Base-by-base conservation (phyloP, 2,113 vertebrate species). In the Scalopus aquaticus region DNA sequence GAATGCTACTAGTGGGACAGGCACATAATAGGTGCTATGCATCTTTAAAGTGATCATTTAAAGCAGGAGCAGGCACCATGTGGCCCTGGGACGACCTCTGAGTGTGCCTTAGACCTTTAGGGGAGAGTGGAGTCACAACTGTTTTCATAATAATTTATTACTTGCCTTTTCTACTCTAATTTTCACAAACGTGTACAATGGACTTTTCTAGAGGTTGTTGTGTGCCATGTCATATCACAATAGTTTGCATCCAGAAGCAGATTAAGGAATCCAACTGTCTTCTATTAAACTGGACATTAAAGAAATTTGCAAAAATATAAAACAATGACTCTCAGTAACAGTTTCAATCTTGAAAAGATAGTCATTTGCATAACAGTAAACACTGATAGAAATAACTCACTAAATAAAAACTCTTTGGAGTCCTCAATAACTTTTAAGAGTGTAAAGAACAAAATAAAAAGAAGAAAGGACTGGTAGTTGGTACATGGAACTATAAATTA, bases 131-230 rank as follows among this genome's bases (percentile, higher is more conserved):
- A 51, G 30, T 86, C 81, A 87, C 67, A 93, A 60, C 24, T 82
- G 22, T 67, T 87, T 93, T 86, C 67, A 17, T 76, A 86, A 80
- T 79, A 85, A 79, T 44, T 78, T 8, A n/a, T 64, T 69, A 17
- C 12, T 54, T 72, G 51, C 37, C 73, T 85, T 82, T 84, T 77
- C 54, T 11, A 74, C 37, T 49, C 69, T 78, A 8, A 24, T 82
- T 83, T 35, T 46, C 65, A 90, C 39, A 73, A 7, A 84, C 32
- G 39, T 37, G 8, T 72, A 46, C 7, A 10, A 12, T 56, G 37
- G 44, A 83, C 72, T 64, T 89, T 95, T 79, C 72, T 79, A 93
- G 67, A 87, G 67, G 13, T 46, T 67, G 5, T 86, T 62, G 12
- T 74, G 73, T 80, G 56, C 49, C 37, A 77, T 70, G 26, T 62